These are phyloP conservation scores for Spea bombifrons DNA, from an alignment of 2,113 vertebrate species.

Conservation along the genomic window DNA sequence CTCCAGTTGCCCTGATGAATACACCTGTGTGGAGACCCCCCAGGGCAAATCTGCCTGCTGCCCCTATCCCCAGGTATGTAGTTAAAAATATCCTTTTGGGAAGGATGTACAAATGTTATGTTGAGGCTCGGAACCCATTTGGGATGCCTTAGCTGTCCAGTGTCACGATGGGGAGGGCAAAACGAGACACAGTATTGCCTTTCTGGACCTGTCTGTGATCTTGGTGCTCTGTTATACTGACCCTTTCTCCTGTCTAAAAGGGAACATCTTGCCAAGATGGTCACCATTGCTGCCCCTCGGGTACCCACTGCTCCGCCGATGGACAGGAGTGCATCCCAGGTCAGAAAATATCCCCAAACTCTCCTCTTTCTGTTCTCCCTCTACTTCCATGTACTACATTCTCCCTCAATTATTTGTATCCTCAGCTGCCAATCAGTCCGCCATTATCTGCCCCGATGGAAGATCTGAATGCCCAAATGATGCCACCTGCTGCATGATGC, in stretches of 20 bases:
- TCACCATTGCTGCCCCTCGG: conserved; percentile 37
- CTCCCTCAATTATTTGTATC: neutral
- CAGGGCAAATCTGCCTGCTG: conserved; percentile 28
- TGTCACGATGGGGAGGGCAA: too few species aligned
- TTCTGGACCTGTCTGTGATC: too few species aligned
- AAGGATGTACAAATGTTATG: too few species aligned
- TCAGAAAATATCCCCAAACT: neutral
- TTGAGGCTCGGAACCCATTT: too few species aligned
- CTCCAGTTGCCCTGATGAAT: conserved; percentile 26
- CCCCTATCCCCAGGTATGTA: conserved; percentile 9
- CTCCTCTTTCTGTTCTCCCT: neutral
- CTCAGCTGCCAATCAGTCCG: neutral
- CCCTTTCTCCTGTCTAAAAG: neutral
- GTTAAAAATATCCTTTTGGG: too few species aligned
- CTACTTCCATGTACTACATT: neutral
- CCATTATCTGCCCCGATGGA: conserved; percentile 19
- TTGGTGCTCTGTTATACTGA: too few species aligned
- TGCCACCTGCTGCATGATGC: conserved; percentile 14
- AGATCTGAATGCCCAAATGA: conserved; percentile 17
- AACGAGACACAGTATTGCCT: too few species aligned
- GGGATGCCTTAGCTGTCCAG: too few species aligned
- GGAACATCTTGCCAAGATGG: conserved; percentile 30
- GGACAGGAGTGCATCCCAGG: conserved; percentile 33
- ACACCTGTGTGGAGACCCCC: conserved; percentile 22
- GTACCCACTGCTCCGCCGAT: conserved; percentile 22